Evolutionary conservation across 2,888 invertebrate genomes (phyloP).

Genomic region (Nemoura dubitans): DNA sequence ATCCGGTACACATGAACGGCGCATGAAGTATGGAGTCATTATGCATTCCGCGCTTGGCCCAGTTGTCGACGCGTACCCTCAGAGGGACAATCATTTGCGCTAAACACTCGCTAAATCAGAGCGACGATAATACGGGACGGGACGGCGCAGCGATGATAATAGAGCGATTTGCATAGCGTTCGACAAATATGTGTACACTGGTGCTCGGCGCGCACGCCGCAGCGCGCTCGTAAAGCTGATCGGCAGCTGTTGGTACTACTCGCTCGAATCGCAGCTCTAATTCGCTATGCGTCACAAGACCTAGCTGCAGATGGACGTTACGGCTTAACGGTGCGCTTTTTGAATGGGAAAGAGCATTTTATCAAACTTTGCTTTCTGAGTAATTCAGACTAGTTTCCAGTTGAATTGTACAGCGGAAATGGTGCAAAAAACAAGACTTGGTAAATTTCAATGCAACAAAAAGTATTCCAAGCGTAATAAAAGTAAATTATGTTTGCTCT

Average conservation of each 20-base stretch:
- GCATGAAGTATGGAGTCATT: too few species aligned
- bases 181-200: neutral
- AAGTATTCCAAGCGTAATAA: too few species aligned
- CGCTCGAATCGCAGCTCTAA: neutral
- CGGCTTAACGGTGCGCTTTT: too few species aligned
- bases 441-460: too few species aligned
- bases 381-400: too few species aligned
- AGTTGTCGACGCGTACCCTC: neutral
- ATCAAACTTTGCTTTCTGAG: too few species aligned
- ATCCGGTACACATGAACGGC: too few species aligned
- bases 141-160: neutral
- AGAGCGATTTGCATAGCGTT: constrained; percentile 20
- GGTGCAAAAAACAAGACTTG: too few species aligned
- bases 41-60: neutral
- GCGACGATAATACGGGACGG: neutral
- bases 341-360: too few species aligned
- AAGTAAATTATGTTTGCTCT: too few species aligned
- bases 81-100: constrained; percentile 1
- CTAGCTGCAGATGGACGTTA: too few species aligned
- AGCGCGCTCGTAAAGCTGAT: neutral
- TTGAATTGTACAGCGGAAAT: too few species aligned
- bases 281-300: neutral
- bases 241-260: neutral
- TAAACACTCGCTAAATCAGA: constrained; percentile 4
- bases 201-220: neutral